Base-by-base conservation (phyloP, 2,797 vertebrate species). In the Cryptoprocta ferox region DNA sequence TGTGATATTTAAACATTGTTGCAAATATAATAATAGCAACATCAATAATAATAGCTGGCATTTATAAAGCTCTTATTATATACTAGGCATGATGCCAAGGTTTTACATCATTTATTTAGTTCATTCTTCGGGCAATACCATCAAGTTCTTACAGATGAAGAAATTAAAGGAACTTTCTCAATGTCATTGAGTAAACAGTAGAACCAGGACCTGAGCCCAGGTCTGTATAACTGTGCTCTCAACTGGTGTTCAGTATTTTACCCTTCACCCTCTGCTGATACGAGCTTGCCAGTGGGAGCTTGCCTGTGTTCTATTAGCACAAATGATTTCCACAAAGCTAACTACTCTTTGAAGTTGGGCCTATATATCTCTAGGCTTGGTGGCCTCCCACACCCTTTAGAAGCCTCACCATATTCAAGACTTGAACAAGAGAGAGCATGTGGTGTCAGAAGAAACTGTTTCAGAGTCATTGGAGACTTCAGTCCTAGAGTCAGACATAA, bases 51-150 rank as follows among this genome's bases (percentile, higher is more conserved):
- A 65, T 15, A 53, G 37, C 11, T 73, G 35, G 39, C 30, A 26
- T 68, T 95, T 70, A 53, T 56, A 70, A 91, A 89, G 32, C 30
- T 89, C 70, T 82, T 79, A 26, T 59, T 79, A 63, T 39, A 3
- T 56, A 32, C 12, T 18, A 53, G n/a, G 26, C 35, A 88, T 2
- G 14, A 2, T 82, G 85, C 18, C 73, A 89, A 73, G 24, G 30
- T 65, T 93, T 91, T 79, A 35, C 11, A n/a, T n/a, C 19, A 82
- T 28, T 96, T 79, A 32, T 68, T 96, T 75, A 32, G n/a, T 45
- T 70, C 53, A 89, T 80, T 83, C 10, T 89, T 71, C n/a, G 0
- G 83, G 70, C 12, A 45, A 39, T 73, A 2, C 56, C 1, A 6
- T 65, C 8, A 82, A 28, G 8, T 84, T 85, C 91, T 84, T 30